Base-by-base conservation (phyloP, 2,888 invertebrate genomes). In the Palloptera scutellata region DNA sequence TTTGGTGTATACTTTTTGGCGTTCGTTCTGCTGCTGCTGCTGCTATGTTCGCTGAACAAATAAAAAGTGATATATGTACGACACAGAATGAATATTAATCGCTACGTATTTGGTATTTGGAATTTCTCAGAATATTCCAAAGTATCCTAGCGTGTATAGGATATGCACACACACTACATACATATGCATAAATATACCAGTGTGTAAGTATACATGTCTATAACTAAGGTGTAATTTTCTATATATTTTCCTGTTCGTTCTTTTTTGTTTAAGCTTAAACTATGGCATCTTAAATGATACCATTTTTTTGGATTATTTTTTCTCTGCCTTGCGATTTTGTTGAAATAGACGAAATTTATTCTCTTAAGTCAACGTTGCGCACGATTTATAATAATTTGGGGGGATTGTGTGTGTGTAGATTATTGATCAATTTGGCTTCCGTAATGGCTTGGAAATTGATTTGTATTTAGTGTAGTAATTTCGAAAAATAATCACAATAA, bases 51-150 rank as follows among this genome's bases (percentile, higher is more conserved):
- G 64, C 74, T 77, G 77, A 78, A 76, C 78, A 78, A 79, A 81
- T 81, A 81, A 81, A 82, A 81, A 81, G 79, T 81, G 83, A 84
- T 80, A 83, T 81, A 82, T 78, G 80, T 77, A 79, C 80, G 80
- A 83, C 84, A 77, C 77, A 73, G 77, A 81, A 82, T 82, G 83
- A 83, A 83, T 83, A 83, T 82, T 82, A 84, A 84, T 82, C 80
- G 78, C 73, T 73, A 74, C 68, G 72, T 72, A 66, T 72, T 67
- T 70, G 64, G n/a, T 52, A 20, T 45, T 9, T 9, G 13, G 10
- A 10, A 48, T 61, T 52, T 42, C 41, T 48, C 15, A 30, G 30
- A 30, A 30, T 30, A 30, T 30, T 30, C 30, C 6, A 30, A 30
- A 2, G 30, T 4, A 30, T 30, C 30, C 30, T 30, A 30, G n/a